Percentiles rank a stretch among this genome's conserved stretches.
These are phyloP conservation scores for Brachyhypopomus occidentalis DNA, from an alignment of 2,113 vertebrate genomes.

Conservation along the genomic window DNA sequence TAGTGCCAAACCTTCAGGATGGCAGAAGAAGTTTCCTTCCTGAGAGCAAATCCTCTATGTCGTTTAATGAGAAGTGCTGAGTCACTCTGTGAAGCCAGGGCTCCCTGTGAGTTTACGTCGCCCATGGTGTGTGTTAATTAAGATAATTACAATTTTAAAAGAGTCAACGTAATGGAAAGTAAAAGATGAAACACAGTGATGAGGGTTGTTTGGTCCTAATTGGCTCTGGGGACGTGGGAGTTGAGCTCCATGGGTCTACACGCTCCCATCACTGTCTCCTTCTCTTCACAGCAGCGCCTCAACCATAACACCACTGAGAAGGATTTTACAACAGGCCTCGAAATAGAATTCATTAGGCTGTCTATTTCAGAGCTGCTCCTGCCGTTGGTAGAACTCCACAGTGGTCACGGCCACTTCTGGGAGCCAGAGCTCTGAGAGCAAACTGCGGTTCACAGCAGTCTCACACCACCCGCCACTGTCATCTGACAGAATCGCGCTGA, in stretches of 20 bases:
- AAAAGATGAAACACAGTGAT: neutral
- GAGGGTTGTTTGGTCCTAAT: slow-evolving; percentile 18
- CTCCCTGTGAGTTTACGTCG: slow-evolving; percentile 1
- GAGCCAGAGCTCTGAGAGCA: neutral
- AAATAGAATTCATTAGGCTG: neutral
- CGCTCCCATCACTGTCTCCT: neutral
- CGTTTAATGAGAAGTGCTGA: slow-evolving; percentile 20
- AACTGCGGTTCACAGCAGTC: neutral
- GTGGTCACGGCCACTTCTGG: neutral
- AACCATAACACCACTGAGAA: neutral
- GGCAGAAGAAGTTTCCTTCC: neutral
- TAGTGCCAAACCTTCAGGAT: neutral
- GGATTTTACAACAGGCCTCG: neutral
- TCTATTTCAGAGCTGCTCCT: neutral
- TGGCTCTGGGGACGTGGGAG: neutral
- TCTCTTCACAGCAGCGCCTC: neutral
- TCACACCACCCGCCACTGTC: neutral
- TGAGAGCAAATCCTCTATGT: neutral
- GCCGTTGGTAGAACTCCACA: too few species aligned
- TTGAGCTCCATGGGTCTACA: neutral
- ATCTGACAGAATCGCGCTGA: neutral
- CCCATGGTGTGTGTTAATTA: slow-evolving; percentile 1
- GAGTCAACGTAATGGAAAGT: slow-evolving; percentile 32
- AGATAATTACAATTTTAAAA: slow-evolving; percentile 22
- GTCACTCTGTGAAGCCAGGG: neutral